These are phyloP conservation scores for Arrhamphus sclerolepis DNA, from an alignment of 2,797 vertebrate species.

Conservation along the genomic window DNA sequence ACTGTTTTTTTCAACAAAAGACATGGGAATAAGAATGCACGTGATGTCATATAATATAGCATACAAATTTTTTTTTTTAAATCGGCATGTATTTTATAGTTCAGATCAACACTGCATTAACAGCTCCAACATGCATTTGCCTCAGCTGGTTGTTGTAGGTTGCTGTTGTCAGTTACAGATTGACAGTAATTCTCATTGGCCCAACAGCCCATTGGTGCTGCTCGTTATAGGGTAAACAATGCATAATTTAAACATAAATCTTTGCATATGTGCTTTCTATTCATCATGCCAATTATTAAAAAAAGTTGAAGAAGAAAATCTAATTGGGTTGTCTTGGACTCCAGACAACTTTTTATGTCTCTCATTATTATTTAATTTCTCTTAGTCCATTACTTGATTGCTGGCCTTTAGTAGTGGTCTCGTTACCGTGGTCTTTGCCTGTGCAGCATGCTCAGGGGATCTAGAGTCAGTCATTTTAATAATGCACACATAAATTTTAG, in stretches of 20 bases:
- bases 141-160: neutral
- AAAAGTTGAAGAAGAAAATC: neutral
- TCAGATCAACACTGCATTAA: too few species aligned
- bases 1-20: too few species aligned
- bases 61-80: too few species aligned
- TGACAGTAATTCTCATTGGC: too few species aligned
- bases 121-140: too few species aligned
- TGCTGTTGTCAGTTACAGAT: neutral
- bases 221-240: neutral
- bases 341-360: conserved; percentile 44
- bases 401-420: conserved; percentile 33
- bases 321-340: conserved; percentile 30
- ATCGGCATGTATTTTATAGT: too few species aligned
- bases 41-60: too few species aligned
- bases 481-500: conserved; percentile 78
- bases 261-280: neutral
- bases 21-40: too few species aligned
- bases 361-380: conserved; percentile 57
- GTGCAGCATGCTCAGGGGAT: conserved; percentile 55
- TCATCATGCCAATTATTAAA: conserved; percentile 7
- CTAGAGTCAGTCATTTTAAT: conserved; percentile 67
- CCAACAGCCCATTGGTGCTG: neutral
- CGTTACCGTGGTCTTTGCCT: conserved; percentile 41
- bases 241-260: conserved; percentile 6
- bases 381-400: conserved; percentile 46